Conservation (phyloP, 2,113 vertebrate species). For the Burhinus oedicnemus region DNA sequence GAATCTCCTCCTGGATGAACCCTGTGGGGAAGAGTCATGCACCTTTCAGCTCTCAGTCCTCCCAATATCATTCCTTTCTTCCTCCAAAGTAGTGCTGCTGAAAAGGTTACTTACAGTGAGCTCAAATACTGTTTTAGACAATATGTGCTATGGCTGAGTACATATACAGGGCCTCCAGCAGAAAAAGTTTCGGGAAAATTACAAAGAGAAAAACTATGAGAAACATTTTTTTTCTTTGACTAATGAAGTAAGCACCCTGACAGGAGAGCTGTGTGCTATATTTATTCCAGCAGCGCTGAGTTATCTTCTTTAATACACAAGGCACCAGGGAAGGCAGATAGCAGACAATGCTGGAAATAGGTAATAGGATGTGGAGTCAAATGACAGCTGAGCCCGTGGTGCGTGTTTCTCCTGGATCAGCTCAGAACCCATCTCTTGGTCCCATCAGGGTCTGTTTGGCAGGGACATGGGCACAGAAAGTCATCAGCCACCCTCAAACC, state of each 20-base stretch:
- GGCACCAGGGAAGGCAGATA: not conserved
- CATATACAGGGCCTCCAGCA: not conserved
- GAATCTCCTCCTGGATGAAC: not conserved
- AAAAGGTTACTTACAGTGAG: not conserved
- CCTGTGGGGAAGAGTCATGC: not conserved
- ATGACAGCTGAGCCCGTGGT: not conserved
- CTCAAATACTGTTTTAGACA: not conserved
- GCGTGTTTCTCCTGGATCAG: not conserved
- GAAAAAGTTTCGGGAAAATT: not conserved
- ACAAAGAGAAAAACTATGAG: not conserved
- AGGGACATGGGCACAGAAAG: not conserved
- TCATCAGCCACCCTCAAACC: not conserved
- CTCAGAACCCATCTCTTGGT: not conserved
- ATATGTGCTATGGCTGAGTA: not conserved
- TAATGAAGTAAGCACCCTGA: slow-evolving; percentile 41
- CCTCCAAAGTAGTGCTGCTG: not conserved
- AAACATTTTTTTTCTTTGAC: not conserved
- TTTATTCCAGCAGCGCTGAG: not conserved
- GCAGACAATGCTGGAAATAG: not conserved
- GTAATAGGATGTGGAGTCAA: not conserved
- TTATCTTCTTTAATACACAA: not conserved
- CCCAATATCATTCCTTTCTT: not conserved
- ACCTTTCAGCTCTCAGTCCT: not conserved
- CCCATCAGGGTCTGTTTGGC: not conserved
- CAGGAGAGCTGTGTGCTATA: not conserved